Base-by-base conservation (phyloP, 92 coral and sea anemone genomes). In the Blastomussa wellsi region DNA sequence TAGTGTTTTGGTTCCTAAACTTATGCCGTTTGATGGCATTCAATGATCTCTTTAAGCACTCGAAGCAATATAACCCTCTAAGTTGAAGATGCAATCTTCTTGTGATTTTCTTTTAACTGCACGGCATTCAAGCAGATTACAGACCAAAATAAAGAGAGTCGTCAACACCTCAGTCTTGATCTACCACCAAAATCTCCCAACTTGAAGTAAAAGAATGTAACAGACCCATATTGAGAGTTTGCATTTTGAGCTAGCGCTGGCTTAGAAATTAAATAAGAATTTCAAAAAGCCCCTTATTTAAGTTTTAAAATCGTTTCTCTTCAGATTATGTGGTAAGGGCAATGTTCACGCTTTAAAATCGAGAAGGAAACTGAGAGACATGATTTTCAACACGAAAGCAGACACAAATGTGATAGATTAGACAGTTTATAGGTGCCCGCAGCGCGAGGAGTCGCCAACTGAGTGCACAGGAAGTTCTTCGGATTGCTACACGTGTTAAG, bases 381-480 rank as follows among this genome's bases (percentile, higher is more conserved):
- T 52, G 19, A 77, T 33, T 17, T 20, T 6, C 19, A 57, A 12
- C 15, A 39, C n/a, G 64, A 78, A 51, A 74, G 13, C 19, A 62
- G 4, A 5, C 7, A 28, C 16, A 26, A n/a, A 62, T 62, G 31
- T 28, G 33, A 26, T 17, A 3, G 16, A 26, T 11, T 33, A 57
- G 65, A 57, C 68, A 5, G 2, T 0, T 62, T 44, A 44, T 3
- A 44, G 0, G 22, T 28, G 33, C 33, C 33, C 24, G 17, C 17
- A 0, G 33, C 4, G 1, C 51, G 51, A 31, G 57, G 19, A 35
- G 24, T 15, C 64, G 35, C 32, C 68, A 35, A 39, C 86, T n/a
- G 70, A 1, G 79, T 60, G 38, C 38, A 20, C 77, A 57, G 86
- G 79, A 82, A 72, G 71, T 72, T 82, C 72, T 37, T 82, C 10